Evolutionary conservation across 2,797 vertebrate genomes (phyloP).

Genomic region (Gambelia wislizenii): DNA sequence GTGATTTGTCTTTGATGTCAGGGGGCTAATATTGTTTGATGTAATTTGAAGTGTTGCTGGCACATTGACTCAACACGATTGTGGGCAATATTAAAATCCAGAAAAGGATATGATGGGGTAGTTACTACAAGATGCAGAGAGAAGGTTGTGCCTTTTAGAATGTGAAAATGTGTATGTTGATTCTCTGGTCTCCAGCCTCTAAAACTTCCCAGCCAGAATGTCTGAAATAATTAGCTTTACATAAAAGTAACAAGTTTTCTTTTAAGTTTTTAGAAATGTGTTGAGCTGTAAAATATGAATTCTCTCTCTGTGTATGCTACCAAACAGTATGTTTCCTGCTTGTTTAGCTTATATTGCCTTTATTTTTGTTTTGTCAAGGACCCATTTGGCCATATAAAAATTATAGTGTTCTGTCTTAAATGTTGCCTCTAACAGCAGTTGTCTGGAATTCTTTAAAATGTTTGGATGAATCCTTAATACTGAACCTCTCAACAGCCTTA

Average conservation of each 20-base stretch:
- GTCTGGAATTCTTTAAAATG: neutral
- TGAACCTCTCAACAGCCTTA: neutral
- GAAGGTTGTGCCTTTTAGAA: neutral
- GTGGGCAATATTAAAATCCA: neutral
- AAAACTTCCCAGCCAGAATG: neutral
- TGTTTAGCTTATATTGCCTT: neutral
- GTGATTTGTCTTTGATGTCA: conserved; percentile 7
- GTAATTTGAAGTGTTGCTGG: neutral
- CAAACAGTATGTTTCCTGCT: neutral
- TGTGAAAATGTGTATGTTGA: neutral
- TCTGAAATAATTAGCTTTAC: neutral
- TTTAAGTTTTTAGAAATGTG: neutral
- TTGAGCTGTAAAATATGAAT: neutral
- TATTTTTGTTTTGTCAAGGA: neutral
- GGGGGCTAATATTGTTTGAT: neutral
- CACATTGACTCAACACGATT: neutral
- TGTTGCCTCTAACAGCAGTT: neutral
- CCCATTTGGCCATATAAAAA: neutral
- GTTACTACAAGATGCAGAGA: neutral
- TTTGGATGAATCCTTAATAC: neutral
- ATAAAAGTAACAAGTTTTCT: neutral
- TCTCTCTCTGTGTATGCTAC: neutral
- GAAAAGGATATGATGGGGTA: neutral
- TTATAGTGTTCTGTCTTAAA: neutral
- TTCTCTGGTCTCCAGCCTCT: neutral